These are phyloP conservation scores for Vannuccia rotundouncinata DNA, from an alignment of 2,888 invertebrate species.

Conservation along the genomic window DNA sequence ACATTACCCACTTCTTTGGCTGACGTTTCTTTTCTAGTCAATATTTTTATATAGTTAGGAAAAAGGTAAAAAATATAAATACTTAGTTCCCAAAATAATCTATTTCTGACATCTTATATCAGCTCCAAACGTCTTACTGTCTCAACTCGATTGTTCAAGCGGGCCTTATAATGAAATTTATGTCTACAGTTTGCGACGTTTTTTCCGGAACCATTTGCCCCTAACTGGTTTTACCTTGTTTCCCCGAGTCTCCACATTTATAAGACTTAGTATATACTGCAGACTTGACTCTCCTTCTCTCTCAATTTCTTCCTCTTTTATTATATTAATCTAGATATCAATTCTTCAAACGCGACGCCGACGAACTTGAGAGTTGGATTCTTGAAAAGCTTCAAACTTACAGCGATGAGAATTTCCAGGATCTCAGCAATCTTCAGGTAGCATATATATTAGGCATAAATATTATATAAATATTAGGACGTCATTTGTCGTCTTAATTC, in stretches of 20 bases:
- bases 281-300: neutral
- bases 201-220: neutral
- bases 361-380: constrained; percentile 98
- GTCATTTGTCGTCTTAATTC: no score
- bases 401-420: constrained; percentile 96
- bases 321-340: constrained; percentile 58
- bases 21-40: no score
- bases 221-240: no score
- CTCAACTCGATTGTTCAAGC: no score
- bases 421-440: constrained; percentile 93
- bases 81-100: no score
- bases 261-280: neutral
- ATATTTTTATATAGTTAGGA: neutral
- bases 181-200: neutral
- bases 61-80: no score
- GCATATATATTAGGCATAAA: no score
- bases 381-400: constrained; percentile 95
- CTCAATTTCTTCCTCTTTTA: neutral
- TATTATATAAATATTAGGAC: no score
- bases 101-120: neutral
- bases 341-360: constrained; percentile 97
- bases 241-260: no score
- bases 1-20: no score
- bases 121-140: neutral
- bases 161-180: constrained; percentile 1